These are phyloP conservation scores for Spizaetus ornatus DNA, from an alignment of 2,113 vertebrate genomes.

Conservation along the genomic window DNA sequence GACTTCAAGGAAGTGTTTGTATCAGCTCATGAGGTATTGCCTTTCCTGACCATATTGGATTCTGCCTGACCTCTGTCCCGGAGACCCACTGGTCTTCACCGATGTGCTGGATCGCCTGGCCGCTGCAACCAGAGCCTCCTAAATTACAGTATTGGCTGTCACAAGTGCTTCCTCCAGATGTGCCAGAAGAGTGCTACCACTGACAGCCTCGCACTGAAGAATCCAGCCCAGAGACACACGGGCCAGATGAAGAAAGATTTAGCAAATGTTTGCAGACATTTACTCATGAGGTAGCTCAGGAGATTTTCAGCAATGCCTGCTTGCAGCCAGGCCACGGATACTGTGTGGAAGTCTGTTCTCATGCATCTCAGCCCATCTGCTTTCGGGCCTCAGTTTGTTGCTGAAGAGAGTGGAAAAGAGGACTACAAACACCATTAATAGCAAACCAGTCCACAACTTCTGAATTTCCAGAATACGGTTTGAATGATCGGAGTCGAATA, in stretches of 20 bases:
- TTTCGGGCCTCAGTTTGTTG: background rate
- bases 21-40: background rate
- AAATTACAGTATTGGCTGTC: background rate
- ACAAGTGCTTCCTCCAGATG: background rate
- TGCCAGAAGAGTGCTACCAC: background rate
- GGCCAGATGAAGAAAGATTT: background rate
- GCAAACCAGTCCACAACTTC: background rate
- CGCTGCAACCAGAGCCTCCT: background rate
- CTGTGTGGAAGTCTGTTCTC: background rate
- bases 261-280: background rate
- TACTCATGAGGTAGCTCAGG: background rate
- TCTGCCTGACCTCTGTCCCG: background rate
- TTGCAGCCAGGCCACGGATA: background rate
- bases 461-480: background rate
- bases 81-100: background rate
- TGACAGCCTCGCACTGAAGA: background rate
- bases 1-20: background rate
- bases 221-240: background rate
- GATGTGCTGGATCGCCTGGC: background rate
- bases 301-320: background rate
- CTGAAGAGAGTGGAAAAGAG: background rate
- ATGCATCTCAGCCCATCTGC: background rate
- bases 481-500: background rate
- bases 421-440: background rate
- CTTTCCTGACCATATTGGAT: background rate